Percentiles rank a stretch among this genome's conserved stretches.
Conservation (phyloP, 2,888 invertebrate genomes). For the Hirtodrosophila trivittata region DNA sequence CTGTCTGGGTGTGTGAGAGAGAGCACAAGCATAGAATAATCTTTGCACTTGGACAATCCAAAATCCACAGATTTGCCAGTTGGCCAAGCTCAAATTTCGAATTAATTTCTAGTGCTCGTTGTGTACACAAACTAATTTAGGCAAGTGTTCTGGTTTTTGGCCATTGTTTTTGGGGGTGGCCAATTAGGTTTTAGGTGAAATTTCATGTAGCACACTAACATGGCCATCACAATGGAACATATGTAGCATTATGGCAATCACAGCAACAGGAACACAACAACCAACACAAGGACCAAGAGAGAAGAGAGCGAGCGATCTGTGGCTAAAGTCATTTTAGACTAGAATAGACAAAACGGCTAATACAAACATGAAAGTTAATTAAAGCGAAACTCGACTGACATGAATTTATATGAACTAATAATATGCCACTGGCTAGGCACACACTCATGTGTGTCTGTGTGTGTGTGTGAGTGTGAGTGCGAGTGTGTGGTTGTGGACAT, state of each 20-base stretch:
- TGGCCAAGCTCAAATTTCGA: conserved; percentile 44
- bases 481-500: conserved; percentile 23
- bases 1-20: conserved; percentile 1
- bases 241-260: conserved; percentile 34
- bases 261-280: too few relatives aligned
- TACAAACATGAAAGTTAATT: conserved; percentile 79
- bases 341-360: conserved; percentile 58
- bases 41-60: conserved; percentile 36
- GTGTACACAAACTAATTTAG: conserved; percentile 38
- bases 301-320: background rate
- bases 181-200: conserved; percentile 62
- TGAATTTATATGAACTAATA: conserved; percentile 78
- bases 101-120: conserved; percentile 37
- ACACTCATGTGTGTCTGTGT: background rate
- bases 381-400: conserved; percentile 75
- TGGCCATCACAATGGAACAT: conserved; percentile 40
- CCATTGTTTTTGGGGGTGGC: conserved; percentile 43
- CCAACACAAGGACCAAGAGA: background rate
- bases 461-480: conserved; percentile 2
- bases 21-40: conserved; percentile 6
- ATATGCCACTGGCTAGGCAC: conserved; percentile 61
- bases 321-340: conserved; percentile 59
- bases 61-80: conserved; percentile 37
- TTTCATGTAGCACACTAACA: conserved; percentile 7
- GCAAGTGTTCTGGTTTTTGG: conserved; percentile 28